These are phyloP conservation scores for Neodon shergylaensis DNA, from an alignment of 2,113 vertebrate genomes.

Conservation along the genomic window DNA sequence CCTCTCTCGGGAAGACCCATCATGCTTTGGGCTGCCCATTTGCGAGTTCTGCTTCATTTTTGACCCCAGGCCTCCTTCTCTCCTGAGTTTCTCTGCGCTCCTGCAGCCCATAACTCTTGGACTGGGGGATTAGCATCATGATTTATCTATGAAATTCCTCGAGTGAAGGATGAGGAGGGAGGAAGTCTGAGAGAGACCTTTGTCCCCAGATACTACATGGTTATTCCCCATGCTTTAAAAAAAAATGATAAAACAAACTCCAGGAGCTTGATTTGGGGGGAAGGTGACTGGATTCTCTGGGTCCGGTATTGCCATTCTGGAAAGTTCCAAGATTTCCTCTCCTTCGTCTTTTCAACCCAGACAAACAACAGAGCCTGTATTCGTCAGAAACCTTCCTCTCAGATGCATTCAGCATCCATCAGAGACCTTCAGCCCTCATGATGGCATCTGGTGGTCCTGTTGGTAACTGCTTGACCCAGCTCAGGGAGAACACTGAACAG, in stretches of 20 bases:
- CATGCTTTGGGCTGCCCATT: not conserved
- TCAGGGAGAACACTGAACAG: not conserved
- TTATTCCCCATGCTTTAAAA: not conserved
- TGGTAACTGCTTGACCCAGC: too few species aligned
- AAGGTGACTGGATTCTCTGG: not conserved
- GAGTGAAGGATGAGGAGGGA: slow-evolving; percentile 76
- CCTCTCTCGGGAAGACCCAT: not conserved
- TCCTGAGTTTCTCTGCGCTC: slow-evolving; percentile 13
- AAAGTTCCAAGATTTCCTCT: slow-evolving; percentile 29
- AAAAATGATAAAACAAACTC: slow-evolving; percentile 52
- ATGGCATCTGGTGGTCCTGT: too few species aligned
- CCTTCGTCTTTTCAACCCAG: not conserved
- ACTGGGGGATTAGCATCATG: slow-evolving; percentile 64
- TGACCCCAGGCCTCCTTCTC: slow-evolving; percentile 19
- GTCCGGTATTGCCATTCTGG: slow-evolving; percentile 36
- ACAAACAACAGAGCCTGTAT: not conserved
- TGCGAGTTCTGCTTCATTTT: slow-evolving; percentile 43
- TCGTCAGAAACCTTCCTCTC: not conserved
- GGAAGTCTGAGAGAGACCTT: slow-evolving; percentile 59
- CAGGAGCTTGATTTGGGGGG: not conserved
- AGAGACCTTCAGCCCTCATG: not conserved
- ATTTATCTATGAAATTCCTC: slow-evolving; percentile 75
- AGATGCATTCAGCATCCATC: not conserved
- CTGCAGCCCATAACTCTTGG: slow-evolving; percentile 76
- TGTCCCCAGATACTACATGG: slow-evolving; percentile 34